Base-by-base conservation (phyloP, 2,888 invertebrate species). In the Lasioglossum figueresi region DNA sequence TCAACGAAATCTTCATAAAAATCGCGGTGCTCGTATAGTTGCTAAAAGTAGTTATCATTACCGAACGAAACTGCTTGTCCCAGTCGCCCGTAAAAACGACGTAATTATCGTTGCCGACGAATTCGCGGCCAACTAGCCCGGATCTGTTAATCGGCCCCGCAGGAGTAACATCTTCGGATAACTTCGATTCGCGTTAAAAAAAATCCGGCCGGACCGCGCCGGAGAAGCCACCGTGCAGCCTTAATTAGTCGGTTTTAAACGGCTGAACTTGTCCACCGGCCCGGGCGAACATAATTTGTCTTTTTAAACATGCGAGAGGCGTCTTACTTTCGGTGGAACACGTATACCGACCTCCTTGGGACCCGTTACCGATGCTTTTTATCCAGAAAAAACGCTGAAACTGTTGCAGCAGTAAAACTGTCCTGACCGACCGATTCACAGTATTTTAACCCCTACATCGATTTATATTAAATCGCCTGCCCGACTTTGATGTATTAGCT, bases 51-150 rank as follows among this genome's bases (percentile, higher is more conserved):
- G 77, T 83, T 83, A 83, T 45, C 81, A 52, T 87, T 79, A 74
- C 63, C 66, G 70, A 63, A 76, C 80, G 71, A 83, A 79, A 83
- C 63, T 40, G 78, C 56, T 66, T 34, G 77, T 31, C 59, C 56
- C 59, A 31, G 72, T 23, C 43, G 79, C 78, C 70, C 82, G 80
- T 86, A 84, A 86, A 84, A 82, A 75, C 82, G 34, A 43, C 76
- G 76, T 76, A 78, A 83, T 76, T 80, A 79, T 85, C 82, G 83
- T 80, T 75, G 45, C 48, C 74, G 74, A 80, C 84, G 86, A 85
- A 89, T 87, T 87, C 76, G 83, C 74, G 83, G 48, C 59, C 74
- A 80, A 86, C 85, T 84, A 88, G 80, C 75, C 77, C 82, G 79
- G 81, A 59, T 79, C 84, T 83, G 78, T 84, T 86, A 84, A 86